Base-by-base conservation (phyloP, 2,797 vertebrate species). In the Limosa lapponica region DNA sequence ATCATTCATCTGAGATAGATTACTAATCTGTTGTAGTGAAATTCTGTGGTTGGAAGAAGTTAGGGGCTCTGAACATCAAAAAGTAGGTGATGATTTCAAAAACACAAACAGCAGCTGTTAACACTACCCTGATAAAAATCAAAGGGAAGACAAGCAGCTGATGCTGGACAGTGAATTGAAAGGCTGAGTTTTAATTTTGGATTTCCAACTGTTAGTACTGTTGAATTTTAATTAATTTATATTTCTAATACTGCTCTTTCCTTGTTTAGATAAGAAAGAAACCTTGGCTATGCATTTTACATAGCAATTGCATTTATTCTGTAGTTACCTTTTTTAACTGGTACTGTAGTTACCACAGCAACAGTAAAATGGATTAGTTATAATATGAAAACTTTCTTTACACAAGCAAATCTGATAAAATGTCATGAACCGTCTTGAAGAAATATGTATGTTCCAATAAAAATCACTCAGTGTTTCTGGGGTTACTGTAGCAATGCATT, bases 311-410 rank as follows among this genome's bases (percentile, higher is more conserved):
- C 59, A 61, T 64, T 79, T 93, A n/a, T 94, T 78, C 86, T 65
- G 59, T 5, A 3, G 55, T 65, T 86, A 91, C 86, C 48, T 92
- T 67, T 77, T 77, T 13, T 10, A 79, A 58, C 52, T 74, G 85
- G 37, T 49, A 6, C 82, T 54, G 23, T 41, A 71, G 88, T 94
- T 95, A 83, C 80, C 82, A 86, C 92, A 82, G 92, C 94, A 96
- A 93, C 65, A 9, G 86, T 48, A 64, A 90, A 92, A 89, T 8
- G 34, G 12, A 30, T 90, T 72, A 28, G 77, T 86, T 90, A 44
- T 13, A 52, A 49, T 69, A 87, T 4, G 62, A 84, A 81, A 87
- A 89, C 59, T 94, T 94, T 61, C 77, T 55, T 61, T 75, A 65
- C 41, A 58, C 77, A 61, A 90, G 59, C 73, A 84, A 75, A 94